Evolutionary conservation across 2,888 invertebrate genomes (phyloP).

Genomic region (Cryptus armator): DNA sequence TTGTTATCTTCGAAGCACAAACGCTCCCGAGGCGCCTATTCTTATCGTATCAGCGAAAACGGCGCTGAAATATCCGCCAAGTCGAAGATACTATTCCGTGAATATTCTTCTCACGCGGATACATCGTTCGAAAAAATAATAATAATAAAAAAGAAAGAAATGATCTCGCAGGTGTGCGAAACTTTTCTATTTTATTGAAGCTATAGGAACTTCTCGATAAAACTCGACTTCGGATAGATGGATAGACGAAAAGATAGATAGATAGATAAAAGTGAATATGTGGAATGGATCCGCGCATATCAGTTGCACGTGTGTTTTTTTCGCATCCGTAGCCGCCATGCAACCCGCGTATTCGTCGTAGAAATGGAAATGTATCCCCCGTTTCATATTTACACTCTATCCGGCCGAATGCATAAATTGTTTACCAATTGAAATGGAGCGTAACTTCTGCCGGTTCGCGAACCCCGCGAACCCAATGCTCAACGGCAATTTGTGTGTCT

Average conservation of each 20-base stretch:
- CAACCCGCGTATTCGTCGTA: constrained; percentile 36
- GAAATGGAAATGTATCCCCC: constrained; percentile 57
- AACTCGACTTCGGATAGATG: background rate
- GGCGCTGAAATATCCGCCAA: background rate
- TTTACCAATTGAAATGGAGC: constrained; percentile 58
- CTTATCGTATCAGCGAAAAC: constrained; percentile 10
- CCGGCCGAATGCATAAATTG: constrained; percentile 55
- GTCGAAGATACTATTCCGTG: background rate
- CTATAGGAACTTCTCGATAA: constrained; percentile 11
- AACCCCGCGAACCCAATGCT: constrained; percentile 1
- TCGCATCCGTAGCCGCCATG: background rate
- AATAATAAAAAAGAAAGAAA: background rate
- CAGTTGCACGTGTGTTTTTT: background rate
- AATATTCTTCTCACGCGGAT: constrained; percentile 10
- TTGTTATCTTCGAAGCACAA: background rate
- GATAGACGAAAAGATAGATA: background rate
- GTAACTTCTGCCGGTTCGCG: background rate
- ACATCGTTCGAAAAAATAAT: background rate
- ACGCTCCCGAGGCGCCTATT: background rate
- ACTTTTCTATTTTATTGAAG: background rate
- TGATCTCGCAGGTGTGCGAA: constrained; percentile 5
- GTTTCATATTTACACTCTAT: constrained; percentile 51
- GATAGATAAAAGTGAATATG: background rate
- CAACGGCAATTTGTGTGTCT: background rate
- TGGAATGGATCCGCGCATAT: background rate